Evolutionary conservation across 2,888 invertebrate genomes (phyloP), one percentile per base, ranked within the genome.

Genomic region (Palloptera scutellata): DNA sequence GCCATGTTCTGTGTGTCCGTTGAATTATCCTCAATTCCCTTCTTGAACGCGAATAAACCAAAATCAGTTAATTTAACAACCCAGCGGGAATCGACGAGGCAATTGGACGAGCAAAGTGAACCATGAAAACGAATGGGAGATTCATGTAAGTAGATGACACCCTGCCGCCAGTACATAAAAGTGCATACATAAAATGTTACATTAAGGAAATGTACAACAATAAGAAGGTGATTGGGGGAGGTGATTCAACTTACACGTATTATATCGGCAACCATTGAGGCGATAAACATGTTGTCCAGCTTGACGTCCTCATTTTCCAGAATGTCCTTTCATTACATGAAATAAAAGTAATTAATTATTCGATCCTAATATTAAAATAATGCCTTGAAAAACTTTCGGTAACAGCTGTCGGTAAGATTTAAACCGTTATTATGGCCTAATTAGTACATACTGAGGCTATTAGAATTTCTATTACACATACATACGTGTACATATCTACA

Each of bases 261-360:
- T 74, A 98, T 94, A 85, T 98, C 98, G 65, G 94, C 96, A 13
- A 97, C 93, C 73, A 98, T 88, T 9, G 97, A 97, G 40, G 97
- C 96, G 74, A 96, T 92, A 84, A 98, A 98, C 93, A 98, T 96
- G 80, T 94, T 93, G 85, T 98, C 98, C 79, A 97, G 87, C 86
- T 96, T 96, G 73, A 98, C 92, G 83, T 98, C 96, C 80, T 96
- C 94, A 83, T 98, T 97, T 81, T 96, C 94, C 68, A 98, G 86
- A 77, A 98, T 95, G 84, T 98, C 94, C 92, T 94, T 86, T 54
- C 68, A 30, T 11, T 3, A 12, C 19, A 43, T 57, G 48, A 9
- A 17, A 15, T 15, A 17, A 43, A 17, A 61, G 53, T 40, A 19
- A 30, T 30, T 30, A 30, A 30, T 30, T 30, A 30, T 30, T 30